Conservation (phyloP, 2,888 invertebrate genomes). For the Aporophyla nigra region DNA sequence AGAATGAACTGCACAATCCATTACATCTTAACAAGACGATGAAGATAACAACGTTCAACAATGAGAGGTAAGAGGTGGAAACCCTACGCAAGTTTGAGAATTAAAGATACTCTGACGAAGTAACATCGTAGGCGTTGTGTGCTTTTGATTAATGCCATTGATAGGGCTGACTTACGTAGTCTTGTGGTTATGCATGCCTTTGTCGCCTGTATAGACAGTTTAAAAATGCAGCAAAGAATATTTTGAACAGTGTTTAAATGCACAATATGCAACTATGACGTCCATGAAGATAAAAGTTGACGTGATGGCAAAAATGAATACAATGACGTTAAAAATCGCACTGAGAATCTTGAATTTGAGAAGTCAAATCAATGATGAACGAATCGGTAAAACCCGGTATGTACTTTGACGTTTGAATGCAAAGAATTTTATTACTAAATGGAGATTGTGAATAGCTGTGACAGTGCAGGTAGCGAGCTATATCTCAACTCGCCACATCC, state of each 20-base stretch:
- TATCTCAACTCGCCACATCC: conserved; percentile 41
- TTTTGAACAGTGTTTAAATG: conserved; percentile 29
- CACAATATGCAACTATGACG: conserved; percentile 39
- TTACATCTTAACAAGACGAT: conserved; percentile 44
- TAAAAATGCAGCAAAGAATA: conserved; percentile 12
- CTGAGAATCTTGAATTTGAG: conserved; percentile 40
- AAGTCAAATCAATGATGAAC: conserved; percentile 48
- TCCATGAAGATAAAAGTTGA: conserved; percentile 31
- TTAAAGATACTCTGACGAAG: conserved; percentile 46
- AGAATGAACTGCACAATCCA: conserved; percentile 26
- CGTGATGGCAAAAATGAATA: conserved; percentile 24
- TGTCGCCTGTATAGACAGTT: conserved; percentile 33
- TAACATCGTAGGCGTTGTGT: conserved; percentile 53
- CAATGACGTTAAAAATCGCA: conserved; percentile 42
- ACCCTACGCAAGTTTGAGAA: conserved; percentile 49
- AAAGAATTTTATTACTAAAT: conserved; percentile 52
- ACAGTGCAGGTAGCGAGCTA: conserved; percentile 36
- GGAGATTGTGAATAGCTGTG: conserved; percentile 40
- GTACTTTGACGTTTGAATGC: conserved; percentile 40
- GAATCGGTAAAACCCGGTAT: conserved; percentile 60
- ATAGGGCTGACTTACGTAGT: conserved; percentile 49
- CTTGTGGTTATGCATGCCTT: conserved; percentile 36
- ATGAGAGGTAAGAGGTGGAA: conserved; percentile 39
- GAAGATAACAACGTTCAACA: conserved; percentile 42
- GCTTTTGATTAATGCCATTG: conserved; percentile 58